Percentiles rank a stretch among this genome's conserved stretches.
These are phyloP conservation scores for Cynocephalus volans DNA, from an alignment of 2,113 vertebrate species.

Conservation along the genomic window DNA sequence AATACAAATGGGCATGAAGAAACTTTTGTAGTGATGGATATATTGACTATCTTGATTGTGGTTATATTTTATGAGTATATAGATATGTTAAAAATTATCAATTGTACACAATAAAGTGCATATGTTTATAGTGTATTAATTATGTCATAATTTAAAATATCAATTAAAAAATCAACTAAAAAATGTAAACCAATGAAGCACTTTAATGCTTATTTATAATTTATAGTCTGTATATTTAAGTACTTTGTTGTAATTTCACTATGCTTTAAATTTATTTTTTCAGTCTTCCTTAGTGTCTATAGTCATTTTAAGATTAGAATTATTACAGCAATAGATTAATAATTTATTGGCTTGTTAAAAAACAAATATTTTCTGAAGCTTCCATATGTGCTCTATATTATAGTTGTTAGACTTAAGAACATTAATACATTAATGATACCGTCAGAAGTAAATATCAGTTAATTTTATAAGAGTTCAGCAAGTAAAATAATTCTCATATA, in stretches of 20 bases:
- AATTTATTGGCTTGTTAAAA: conserved; percentile 57
- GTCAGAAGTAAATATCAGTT: conserved; percentile 42
- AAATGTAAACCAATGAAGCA: conserved; percentile 3
- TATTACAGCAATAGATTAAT: conserved; percentile 57
- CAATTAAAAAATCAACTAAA: conserved; percentile 22
- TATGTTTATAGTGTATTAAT: background rate
- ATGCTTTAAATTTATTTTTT: conserved; percentile 39
- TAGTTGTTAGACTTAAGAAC: conserved; percentile 71
- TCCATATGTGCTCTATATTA: conserved; percentile 53
- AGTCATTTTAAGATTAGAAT: conserved; percentile 55
- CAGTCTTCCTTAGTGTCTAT: conserved; percentile 17
- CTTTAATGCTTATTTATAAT: conserved; percentile 41
- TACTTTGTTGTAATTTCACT: conserved; percentile 10
- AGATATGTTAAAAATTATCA: conserved; percentile 13
- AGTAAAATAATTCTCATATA: conserved; percentile 62
- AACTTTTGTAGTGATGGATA: background rate
- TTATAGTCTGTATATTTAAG: conserved; percentile 42
- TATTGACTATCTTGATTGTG: background rate
- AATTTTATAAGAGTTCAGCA: conserved; percentile 67
- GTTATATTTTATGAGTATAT: background rate
- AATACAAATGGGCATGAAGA: conserved; percentile 11
- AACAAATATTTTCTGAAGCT: conserved; percentile 65
- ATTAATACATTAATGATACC: conserved; percentile 53
- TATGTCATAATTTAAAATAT: conserved; percentile 50
- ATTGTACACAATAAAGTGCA: background rate